Conservation (phyloP, 2,113 vertebrate genomes). For the Antigone vipio region DNA sequence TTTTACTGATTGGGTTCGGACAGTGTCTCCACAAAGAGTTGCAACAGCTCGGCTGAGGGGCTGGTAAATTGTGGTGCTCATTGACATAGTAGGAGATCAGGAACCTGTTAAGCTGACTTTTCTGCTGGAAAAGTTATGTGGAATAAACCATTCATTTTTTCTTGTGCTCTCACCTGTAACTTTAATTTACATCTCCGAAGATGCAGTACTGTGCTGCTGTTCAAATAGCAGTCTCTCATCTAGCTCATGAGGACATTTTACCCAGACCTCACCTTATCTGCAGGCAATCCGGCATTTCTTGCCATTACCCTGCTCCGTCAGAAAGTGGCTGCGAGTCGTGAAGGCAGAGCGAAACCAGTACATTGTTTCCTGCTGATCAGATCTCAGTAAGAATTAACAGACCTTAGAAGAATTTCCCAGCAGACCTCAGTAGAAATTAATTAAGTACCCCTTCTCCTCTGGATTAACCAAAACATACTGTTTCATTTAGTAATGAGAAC, state of each 20-base stretch:
- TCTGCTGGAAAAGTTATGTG: neutral
- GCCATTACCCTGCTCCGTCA: neutral
- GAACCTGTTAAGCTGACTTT: neutral
- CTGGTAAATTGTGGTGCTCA: neutral
- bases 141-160: neutral
- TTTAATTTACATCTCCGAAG: neutral
- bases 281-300: neutral
- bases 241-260: neutral
- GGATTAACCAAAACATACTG: conserved; percentile 1
- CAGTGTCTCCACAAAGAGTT: neutral
- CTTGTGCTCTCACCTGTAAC: neutral
- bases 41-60: neutral
- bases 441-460: conserved; percentile 33
- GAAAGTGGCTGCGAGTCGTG: fast-evolving
- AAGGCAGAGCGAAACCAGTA: neutral
- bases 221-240: neutral
- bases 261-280: neutral
- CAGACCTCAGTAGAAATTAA: conserved; percentile 37
- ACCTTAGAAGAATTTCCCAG: conserved; percentile 60
- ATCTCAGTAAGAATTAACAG: conserved; percentile 61
- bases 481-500: neutral
- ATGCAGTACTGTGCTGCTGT: neutral
- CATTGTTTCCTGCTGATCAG: conserved; percentile 31
- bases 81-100: neutral
- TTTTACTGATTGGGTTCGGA: neutral